Evolutionary conservation across 2,113 vertebrate species (phyloP), one percentile per base, ranked within the genome.

Genomic region (Leucosticte australis): DNA sequence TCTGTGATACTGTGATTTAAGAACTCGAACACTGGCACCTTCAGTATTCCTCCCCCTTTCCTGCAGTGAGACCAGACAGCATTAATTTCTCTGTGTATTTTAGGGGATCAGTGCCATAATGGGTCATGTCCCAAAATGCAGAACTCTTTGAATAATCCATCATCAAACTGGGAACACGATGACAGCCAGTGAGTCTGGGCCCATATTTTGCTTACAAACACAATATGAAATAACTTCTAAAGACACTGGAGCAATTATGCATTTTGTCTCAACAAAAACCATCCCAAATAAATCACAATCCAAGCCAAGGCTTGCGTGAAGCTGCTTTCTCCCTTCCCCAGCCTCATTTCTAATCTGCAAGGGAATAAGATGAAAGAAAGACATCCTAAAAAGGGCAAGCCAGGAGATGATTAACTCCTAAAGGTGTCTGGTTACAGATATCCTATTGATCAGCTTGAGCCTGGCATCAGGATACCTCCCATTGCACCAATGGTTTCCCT

Each of bases 381-480:
- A 24, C 24, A 44, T 19, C 19, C 24, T 70, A 60, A 39, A 92
- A 95, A 82, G 92, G 44, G 35, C 21, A 70, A 73, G 31, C 6
- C 50, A 84, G 37, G 75, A n/a, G 28, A 2, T 91, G 63, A 74
- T 90, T 81, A 70, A 33, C 63, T 75, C 30, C 37, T 59, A 37
- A 81, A 65, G 0, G 67, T 90, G 31, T 97, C 82, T 92, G 87
- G 92, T 98, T 97, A 92, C 96, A 74, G 95, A 94, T 75, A 89
- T 27, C 28, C 39, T 92, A 97, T 97, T 2, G 91, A 97, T 97
- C 82, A 88, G 49, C 62, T 69, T 10, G 10, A 93, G 62, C 39
- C 27, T 93, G 83, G 47, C 83, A 91, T 89, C 35, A 31, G 74
- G 65, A 91, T 81, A 71, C 26, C 26, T 93, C 85, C 59, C 62